Base-by-base conservation (phyloP, 1,140 invertebrate species). In the Leptinotarsa lineolata region DNA sequence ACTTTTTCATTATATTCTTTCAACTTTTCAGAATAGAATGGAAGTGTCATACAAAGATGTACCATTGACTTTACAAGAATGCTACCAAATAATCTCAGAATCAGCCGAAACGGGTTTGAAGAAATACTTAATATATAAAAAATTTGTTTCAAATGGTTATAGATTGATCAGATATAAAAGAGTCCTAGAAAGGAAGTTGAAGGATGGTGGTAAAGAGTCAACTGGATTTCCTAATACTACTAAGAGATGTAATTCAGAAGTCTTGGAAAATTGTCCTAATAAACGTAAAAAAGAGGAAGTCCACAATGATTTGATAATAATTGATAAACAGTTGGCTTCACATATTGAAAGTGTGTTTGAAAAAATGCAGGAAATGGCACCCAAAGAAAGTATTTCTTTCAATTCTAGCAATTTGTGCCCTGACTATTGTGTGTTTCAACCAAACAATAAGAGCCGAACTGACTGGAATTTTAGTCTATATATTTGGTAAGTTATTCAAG, bases 51-150 rank as follows among this genome's bases (percentile, higher is more conserved):
- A 74, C 30, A 75, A 78, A 65, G 72, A 74, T 39, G 65, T 79
- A 21, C 70, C 79, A 44, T 66, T 83, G 73, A 84, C 77, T 72
- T 72, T 84, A 11, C 74, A 82, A 68, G 78, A 83, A 75, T 79
- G 70, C n/a, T 85, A 82, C 72, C 66, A 69, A 15, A 63, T 80
- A 64, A 66, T 84, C 11, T 63, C 81, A 16, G 75, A 78, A 22
- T 4, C 45, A 39, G n/a, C 70, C 66, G 68, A 75, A 45, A 69
- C 73, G 54, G 72, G 60, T 59, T 73, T 83, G 54, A 60, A 69
- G 18, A 77, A 79, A 72, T 83, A 83, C 64, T 72, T 70, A 65
- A 70, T 79, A 16, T 84, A 81, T 61, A 77, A 81, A 72, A 81
- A 83, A 77, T 73, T 84, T 48, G 75, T 74, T 5, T 21, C 76